Conservation (phyloP, 2,113 vertebrate species). For the Cariama cristata region DNA sequence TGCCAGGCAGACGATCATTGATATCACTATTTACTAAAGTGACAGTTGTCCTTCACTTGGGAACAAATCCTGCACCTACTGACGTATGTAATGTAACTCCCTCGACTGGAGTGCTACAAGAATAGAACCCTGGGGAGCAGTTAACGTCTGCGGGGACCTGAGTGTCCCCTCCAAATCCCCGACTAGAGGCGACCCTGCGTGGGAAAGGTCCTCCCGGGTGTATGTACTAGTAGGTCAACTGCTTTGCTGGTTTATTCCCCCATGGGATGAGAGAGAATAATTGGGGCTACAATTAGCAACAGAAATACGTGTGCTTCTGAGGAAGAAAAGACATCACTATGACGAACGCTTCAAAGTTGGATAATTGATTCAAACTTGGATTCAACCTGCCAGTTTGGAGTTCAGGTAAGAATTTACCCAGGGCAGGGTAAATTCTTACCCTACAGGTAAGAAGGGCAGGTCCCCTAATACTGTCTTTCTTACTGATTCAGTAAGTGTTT, state of each 20-base stretch:
- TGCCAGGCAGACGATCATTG: background rate
- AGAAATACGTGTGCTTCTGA: slow-evolving; percentile 24
- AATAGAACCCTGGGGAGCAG: background rate
- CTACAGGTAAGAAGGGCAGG: background rate
- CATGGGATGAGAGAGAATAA: slow-evolving; percentile 35
- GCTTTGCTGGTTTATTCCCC: slow-evolving; percentile 1
- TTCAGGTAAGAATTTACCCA: background rate
- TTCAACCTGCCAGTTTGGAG: background rate
- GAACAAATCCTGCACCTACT: background rate
- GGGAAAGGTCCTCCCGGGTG: background rate
- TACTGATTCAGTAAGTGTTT: background rate
- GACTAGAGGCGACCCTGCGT: background rate
- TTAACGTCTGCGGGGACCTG: background rate
- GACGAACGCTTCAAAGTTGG: background rate
- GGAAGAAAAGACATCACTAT: background rate
- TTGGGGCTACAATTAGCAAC: slow-evolving; percentile 56
- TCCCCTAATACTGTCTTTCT: background rate
- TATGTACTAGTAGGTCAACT: slow-evolving; percentile 48
- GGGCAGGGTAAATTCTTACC: background rate
- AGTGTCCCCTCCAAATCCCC: slow-evolving; percentile 22
- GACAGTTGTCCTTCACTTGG: slow-evolving; percentile 19
- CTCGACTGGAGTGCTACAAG: background rate
- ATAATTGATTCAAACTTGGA: background rate
- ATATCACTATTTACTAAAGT: slow-evolving; percentile 37
- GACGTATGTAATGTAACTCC: background rate